Conservation (phyloP, 2,888 invertebrate species). For the Callinectes sapidus region DNA sequence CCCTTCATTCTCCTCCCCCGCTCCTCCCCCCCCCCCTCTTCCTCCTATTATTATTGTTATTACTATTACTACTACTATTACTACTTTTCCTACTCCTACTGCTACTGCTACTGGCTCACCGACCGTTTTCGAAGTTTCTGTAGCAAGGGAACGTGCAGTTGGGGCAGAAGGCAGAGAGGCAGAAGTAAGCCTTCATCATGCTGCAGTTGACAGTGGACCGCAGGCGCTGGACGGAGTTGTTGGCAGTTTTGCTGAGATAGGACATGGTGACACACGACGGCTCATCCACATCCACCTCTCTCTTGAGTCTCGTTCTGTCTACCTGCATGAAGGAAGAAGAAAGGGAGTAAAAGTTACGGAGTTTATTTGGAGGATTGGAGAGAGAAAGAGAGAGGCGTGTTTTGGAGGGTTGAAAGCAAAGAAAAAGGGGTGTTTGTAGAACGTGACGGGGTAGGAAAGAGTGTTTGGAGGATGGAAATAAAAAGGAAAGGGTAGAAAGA, state of each 20-base stretch:
- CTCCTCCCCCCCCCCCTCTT: background rate
- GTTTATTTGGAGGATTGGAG: background rate
- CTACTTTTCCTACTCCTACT: no score
- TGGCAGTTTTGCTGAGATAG: background rate
- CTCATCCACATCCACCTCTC: background rate
- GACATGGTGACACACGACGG: background rate
- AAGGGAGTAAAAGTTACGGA: background rate
- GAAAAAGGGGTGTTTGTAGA: background rate
- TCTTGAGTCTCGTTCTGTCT: slow-evolving; percentile 2
- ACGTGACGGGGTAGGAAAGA: background rate
- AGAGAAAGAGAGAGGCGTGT: background rate
- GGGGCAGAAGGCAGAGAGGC: background rate
- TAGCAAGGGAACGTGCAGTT: background rate
- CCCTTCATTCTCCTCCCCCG: background rate
- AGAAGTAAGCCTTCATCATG: background rate
- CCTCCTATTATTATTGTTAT: background rate
- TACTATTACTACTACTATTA: no score
- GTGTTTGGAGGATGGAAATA: background rate
- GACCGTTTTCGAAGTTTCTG: background rate
- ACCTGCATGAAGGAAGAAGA: background rate
- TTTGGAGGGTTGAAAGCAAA: no score
- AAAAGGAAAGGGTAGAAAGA: background rate
- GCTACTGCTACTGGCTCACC: background rate
- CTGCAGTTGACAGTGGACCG: background rate
- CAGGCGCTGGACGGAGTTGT: background rate